Conservation (phyloP, 2,113 vertebrate species). For the Oxyruncus cristatus region DNA sequence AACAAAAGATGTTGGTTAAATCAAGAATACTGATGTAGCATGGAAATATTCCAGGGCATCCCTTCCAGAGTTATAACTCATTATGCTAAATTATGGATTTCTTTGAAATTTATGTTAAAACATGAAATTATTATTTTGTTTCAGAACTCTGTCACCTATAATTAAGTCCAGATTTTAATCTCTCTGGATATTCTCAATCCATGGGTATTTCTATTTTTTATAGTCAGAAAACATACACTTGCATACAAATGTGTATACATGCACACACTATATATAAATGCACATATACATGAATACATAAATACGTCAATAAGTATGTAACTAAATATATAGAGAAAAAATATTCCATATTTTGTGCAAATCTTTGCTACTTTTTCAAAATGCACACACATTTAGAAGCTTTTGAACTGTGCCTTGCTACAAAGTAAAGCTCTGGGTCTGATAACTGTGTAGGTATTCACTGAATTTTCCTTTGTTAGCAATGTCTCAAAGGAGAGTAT, state of each 20-base stretch:
- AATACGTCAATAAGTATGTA: not conserved
- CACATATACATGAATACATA: not conserved
- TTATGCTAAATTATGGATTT: not conserved
- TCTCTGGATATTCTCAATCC: not conserved
- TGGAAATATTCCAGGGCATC: not conserved
- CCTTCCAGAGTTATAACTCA: not conserved
- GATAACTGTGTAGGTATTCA: not conserved
- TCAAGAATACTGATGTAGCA: not conserved
- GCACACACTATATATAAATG: not conserved
- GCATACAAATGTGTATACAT: not conserved
- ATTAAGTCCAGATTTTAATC: not conserved
- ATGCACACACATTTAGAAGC: not conserved
- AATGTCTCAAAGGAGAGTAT: not conserved
- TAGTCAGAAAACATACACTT: not conserved
- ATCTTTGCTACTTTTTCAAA: not conserved
- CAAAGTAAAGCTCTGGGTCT: not conserved
- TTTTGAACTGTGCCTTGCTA: not conserved
- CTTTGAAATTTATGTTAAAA: not conserved
- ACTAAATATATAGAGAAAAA: not conserved
- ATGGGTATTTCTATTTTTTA: not conserved
- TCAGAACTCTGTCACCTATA: not conserved
- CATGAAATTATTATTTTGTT: not conserved
- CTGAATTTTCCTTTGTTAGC: not conserved
- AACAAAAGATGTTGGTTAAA: not conserved
- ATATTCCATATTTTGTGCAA: not conserved